phyloP scores from a whole-genome alignment of 2,888 invertebrate species.

The Hedya salicella region DNA sequence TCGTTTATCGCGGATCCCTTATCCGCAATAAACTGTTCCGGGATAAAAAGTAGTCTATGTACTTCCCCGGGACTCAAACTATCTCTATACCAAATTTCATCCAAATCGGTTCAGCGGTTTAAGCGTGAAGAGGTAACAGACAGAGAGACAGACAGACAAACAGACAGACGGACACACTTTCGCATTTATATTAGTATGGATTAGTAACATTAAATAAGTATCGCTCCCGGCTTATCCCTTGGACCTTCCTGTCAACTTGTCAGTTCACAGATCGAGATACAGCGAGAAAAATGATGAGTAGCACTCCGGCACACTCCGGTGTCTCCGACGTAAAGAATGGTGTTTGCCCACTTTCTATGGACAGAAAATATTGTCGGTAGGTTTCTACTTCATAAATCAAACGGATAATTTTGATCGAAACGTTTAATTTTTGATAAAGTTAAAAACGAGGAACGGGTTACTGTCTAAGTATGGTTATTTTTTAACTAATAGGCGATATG shows the following conservation, averaged over 20 bases:
- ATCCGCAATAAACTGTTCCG: too few species aligned
- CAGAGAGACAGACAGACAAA: too few species aligned
- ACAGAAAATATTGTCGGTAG: conserved; percentile 37
- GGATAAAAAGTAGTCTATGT: too few species aligned
- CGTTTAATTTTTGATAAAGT: conserved; percentile 19
- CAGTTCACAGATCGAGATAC: conserved; percentile 40
- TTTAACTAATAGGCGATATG: too few species aligned
- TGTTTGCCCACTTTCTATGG: conserved; percentile 25
- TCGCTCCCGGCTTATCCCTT: conserved; percentile 34
- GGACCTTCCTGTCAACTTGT: conserved; percentile 28
- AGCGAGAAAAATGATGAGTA: conserved; percentile 39
- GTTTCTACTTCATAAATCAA: conserved; percentile 30
- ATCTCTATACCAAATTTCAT: too few species aligned
- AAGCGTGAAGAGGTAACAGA: too few species aligned
- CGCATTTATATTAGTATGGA: too few species aligned
- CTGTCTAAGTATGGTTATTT: neutral
- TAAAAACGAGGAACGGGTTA: conserved; percentile 3
- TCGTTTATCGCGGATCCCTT: too few species aligned
- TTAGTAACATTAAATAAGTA: too few species aligned
- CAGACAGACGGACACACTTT: too few species aligned
- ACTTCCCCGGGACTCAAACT: too few species aligned
- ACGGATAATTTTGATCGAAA: conserved; percentile 20
- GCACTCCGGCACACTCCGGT: conserved; percentile 9
- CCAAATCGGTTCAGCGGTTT: too few species aligned
- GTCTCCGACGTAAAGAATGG: conserved; percentile 38